These are phyloP conservation scores for Ptilorrhoa leucosticta DNA, from an alignment of 2,113 vertebrate genomes.

Conservation along the genomic window DNA sequence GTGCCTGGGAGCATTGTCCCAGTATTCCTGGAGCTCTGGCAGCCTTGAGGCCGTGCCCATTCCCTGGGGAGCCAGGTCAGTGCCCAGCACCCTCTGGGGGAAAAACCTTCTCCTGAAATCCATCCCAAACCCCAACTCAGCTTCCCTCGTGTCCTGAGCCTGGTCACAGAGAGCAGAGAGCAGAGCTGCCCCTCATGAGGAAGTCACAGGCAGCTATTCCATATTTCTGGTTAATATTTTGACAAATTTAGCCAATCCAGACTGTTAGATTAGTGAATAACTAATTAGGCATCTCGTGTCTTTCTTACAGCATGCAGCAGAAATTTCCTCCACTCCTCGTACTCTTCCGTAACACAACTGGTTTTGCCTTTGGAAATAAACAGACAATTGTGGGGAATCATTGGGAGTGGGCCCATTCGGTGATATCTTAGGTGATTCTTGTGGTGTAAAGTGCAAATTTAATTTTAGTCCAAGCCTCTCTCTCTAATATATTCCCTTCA, in stretches of 20 bases:
- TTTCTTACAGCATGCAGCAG: neutral
- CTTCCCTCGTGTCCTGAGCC: neutral
- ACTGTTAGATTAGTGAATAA: neutral
- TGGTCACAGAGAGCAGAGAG: neutral
- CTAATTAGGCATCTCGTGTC: neutral
- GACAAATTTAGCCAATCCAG: neutral
- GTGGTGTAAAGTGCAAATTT: neutral
- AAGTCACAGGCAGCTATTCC: neutral
- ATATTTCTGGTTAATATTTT: neutral
- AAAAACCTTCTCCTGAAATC: neutral
- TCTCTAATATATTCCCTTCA: neutral
- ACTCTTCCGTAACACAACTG: neutral
- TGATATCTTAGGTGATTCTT: neutral
- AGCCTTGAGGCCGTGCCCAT: neutral
- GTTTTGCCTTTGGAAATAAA: neutral
- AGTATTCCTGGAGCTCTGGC: neutral
- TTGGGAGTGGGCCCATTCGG: neutral
- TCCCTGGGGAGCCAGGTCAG: no score
- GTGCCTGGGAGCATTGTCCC: fast-evolving
- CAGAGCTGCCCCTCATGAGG: neutral
- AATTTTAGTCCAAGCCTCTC: neutral
- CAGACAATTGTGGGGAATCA: neutral
- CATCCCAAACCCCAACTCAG: neutral
- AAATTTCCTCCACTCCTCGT: neutral
- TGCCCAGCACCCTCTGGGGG: neutral